A percentile compares a stretch with the other conserved stretches of the same genome.
Evolutionary conservation across 2,797 vertebrate genomes (phyloP).

Genomic region (Danio aesculapii): DNA sequence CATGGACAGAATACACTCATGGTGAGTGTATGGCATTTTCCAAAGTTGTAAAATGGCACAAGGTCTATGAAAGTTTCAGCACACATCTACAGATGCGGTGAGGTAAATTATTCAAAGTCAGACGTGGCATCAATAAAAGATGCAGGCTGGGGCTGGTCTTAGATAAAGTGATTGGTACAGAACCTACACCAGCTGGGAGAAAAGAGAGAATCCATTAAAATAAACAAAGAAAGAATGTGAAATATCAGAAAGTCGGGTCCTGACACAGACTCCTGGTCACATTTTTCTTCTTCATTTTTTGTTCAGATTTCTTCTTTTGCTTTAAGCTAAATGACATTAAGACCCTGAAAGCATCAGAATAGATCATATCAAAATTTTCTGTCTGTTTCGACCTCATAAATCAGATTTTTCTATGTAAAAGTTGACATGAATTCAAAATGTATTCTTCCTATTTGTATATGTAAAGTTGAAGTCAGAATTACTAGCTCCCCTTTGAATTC

Average conservation of each 20-base stretch:
- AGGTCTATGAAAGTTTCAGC: slow-evolving; percentile 50
- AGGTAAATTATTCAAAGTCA: slow-evolving; percentile 56
- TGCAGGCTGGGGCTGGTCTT: slow-evolving; percentile 14
- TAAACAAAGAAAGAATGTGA: slow-evolving; percentile 9
- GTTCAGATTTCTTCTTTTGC: background rate
- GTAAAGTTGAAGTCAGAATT: no score
- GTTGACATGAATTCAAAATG: no score
- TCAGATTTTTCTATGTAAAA: no score
- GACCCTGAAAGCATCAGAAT: background rate
- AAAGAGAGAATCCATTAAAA: slow-evolving; percentile 19
- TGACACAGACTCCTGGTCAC: background rate
- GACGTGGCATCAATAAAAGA: slow-evolving; percentile 56
- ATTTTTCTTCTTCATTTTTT: no score
- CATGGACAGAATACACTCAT: background rate
- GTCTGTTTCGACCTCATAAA: no score
- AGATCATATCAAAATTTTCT: no score
- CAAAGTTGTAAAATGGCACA: slow-evolving; percentile 7
- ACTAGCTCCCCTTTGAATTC: no score
- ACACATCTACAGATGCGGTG: slow-evolving; percentile 39
- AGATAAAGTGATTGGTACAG: slow-evolving; percentile 29
- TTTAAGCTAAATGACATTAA: background rate
- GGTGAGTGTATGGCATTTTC: background rate
- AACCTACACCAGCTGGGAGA: slow-evolving; percentile 1
- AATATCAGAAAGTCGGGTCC: background rate
- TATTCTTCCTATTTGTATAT: no score